Percentiles rank a stretch among this genome's conserved stretches.
Evolutionary conservation across 2,113 vertebrate genomes (phyloP).

Genomic region (Myotis davidii): DNA sequence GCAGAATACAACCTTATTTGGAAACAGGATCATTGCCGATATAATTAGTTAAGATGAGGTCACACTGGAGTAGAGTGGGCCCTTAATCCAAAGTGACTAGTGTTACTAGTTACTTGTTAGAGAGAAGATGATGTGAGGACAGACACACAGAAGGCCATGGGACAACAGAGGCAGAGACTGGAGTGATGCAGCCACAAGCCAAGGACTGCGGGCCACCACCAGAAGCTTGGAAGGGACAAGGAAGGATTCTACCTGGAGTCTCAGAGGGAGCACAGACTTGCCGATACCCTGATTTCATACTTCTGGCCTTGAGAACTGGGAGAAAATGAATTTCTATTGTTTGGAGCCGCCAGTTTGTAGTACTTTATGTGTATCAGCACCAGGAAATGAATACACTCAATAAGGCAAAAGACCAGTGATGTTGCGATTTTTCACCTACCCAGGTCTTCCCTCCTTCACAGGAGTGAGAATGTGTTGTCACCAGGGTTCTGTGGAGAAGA

Average conservation of each 20-base stretch:
- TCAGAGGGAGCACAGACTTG: too few relatives aligned
- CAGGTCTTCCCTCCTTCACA: not conserved
- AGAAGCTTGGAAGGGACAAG: not conserved
- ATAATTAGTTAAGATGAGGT: not conserved
- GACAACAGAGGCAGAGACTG: not conserved
- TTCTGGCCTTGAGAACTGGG: not conserved
- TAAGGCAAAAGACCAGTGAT: not conserved
- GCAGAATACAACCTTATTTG: not conserved
- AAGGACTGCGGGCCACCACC: accelerated
- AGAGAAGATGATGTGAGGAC: accelerated
- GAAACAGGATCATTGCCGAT: not conserved
- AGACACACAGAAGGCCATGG: accelerated
- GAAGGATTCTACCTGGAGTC: not conserved
- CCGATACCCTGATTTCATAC: not conserved
- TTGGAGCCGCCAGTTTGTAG: not conserved
- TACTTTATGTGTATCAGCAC: not conserved
- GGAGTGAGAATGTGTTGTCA: not conserved
- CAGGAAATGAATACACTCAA: not conserved
- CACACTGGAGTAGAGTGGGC: not conserved
- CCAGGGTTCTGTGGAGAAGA: not conserved
- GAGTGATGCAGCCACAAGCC: not conserved
- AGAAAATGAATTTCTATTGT: not conserved
- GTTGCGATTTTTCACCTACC: not conserved
- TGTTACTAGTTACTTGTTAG: not conserved
- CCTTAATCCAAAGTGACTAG: not conserved